These are phyloP conservation scores for Acanthaster planci DNA, from an alignment of 35 echinoderm and acorn worm genomes.

Conservation along the genomic window DNA sequence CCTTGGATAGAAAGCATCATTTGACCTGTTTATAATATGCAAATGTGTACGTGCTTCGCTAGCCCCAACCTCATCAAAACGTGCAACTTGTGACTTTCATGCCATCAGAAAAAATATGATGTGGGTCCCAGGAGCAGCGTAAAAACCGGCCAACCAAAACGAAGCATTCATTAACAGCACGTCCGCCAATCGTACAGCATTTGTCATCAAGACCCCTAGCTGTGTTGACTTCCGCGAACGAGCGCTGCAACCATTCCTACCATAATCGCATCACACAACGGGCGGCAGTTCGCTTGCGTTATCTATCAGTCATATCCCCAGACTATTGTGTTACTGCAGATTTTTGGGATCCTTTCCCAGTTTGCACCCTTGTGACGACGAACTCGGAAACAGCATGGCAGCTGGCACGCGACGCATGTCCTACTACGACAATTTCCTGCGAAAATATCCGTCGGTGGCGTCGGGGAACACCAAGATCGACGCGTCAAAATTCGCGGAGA, in stretches of 20 bases:
- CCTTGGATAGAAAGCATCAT: too few species aligned
- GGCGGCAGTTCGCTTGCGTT: neutral
- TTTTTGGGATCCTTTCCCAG: neutral
- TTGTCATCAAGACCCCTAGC: too few species aligned
- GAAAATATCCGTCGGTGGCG: constrained; percentile 55
- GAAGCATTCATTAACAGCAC: too few species aligned
- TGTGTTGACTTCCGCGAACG: too few species aligned
- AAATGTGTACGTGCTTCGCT: too few species aligned
- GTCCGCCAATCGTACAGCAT: too few species aligned
- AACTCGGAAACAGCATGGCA: neutral
- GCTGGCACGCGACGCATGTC: constrained; percentile 2
- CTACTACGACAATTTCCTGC: constrained; percentile 66
- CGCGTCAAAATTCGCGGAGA: constrained; percentile 74
- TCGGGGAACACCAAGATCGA: constrained; percentile 38
- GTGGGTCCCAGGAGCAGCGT: too few species aligned
- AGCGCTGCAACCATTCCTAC: neutral
- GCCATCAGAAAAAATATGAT: too few species aligned
- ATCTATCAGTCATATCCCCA: neutral
- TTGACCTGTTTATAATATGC: too few species aligned
- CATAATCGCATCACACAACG: neutral
- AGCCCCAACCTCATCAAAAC: too few species aligned
- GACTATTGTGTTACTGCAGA: neutral
- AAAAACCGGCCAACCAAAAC: too few species aligned
- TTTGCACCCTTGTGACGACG: neutral
- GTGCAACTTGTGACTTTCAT: too few species aligned